These are phyloP conservation scores for Phortica magna DNA, from an alignment of 2,888 invertebrate genomes.

Conservation along the genomic window DNA sequence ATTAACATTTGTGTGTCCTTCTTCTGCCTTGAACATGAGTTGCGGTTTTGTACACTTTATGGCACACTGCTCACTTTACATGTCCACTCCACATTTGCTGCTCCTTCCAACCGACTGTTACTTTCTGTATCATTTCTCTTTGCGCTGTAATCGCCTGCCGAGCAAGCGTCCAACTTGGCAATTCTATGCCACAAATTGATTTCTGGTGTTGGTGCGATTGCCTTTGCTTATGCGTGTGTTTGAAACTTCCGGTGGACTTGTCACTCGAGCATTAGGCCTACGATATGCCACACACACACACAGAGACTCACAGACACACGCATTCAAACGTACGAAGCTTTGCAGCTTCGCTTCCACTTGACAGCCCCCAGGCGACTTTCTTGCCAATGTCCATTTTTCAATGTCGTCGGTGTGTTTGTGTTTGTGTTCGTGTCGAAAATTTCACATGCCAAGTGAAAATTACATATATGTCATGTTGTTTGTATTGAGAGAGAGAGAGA, in stretches of 20 bases:
- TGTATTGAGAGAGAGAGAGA: background rate
- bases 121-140: background rate
- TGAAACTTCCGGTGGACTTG: conserved; percentile 12
- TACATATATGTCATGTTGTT: conserved; percentile 6
- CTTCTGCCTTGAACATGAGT: background rate
- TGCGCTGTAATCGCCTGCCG: background rate
- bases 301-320: background rate
- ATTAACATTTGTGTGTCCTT: background rate
- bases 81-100: background rate
- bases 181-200: conserved; percentile 26
- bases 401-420: too few species aligned
- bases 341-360: too few species aligned
- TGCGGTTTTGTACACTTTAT: background rate
- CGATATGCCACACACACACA: background rate
- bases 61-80: background rate
- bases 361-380: too few species aligned
- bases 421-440: background rate
- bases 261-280: conserved; percentile 15
- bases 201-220: background rate
- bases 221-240: background rate
- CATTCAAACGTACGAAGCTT: background rate
- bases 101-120: too few species aligned
- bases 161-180: background rate
- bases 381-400: too few species aligned
- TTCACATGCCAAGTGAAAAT: conserved; percentile 23